Evolutionary conservation across 2,888 invertebrate genomes (phyloP), one percentile per base, ranked within the genome.

Genomic region (Cabera pusaria): DNA sequence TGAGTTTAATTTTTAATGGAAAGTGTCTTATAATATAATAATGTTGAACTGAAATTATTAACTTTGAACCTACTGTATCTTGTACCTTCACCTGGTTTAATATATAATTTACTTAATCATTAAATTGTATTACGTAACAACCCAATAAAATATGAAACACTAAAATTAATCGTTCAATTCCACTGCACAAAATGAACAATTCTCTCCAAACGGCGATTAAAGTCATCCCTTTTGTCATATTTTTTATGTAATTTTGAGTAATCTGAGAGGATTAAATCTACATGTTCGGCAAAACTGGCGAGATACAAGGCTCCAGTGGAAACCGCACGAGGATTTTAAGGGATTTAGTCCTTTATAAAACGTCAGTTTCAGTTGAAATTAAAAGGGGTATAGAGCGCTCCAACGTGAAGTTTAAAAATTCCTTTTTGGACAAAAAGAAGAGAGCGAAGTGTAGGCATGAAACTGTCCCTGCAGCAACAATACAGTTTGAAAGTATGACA

Each of bases 281-380:
- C 59, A 57, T 67, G 65, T 65, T 62, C 62, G 63, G 59, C 61
- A 61, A 71, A 75, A 74, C 69, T 64, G 69, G 61, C 60, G 61
- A 72, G 67, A 62, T 64, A 60, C 68, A 75, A 76, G 72, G 73
- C 77, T 71, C 71, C 60, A 54, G 60, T 67, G 11, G 64, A 54
- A 78, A 71, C 76, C 77, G 65, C 69, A 70, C 49, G 64, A 65
- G 78, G 73, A 75, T 78, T 79, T 76, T 60, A 58, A 56, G 60
- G 71, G 75, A 69, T 78, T 77, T 72, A 58, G 46, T 56, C 61
- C 59, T 64, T 59, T 70, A 59, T 56, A 64, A 66, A 72, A 65
- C 57, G 61, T 52, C 50, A 56, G 60, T 63, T 63, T 60, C 40
- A 60, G 54, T 37, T 38, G 32, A 48, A 49, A 50, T 46, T 50